Base-by-base conservation (phyloP, 2,888 invertebrate genomes). In the Melanchra persicariae region DNA sequence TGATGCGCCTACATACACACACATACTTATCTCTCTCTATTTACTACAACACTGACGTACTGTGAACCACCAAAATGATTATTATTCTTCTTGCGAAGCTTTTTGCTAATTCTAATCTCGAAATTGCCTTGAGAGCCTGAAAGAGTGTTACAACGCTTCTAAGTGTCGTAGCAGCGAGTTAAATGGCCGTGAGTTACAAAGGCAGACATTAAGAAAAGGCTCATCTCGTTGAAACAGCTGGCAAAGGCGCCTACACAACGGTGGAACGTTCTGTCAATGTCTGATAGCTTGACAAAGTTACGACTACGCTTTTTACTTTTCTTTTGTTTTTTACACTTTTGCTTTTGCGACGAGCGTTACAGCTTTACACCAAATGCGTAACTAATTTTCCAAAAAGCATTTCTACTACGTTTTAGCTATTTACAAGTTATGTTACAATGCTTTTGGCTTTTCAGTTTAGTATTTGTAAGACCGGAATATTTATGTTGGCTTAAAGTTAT, bases 181-280 rank as follows among this genome's bases (percentile, higher is more conserved):
- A 84, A 89, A 88, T 87, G 81, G 82, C 82, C 78, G 81, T 85
- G 85, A 87, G 84, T 85, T 87, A 83, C 81, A 85, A 85, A 87
- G 75, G 81, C 81, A 84, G 82, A 79, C 82, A 79, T 87, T 83
- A 82, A 81, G 83, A 84, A 84, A 84, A 87, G 83, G 85, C 87
- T 87, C 84, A 81, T 85, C 82, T 80, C 77, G 76, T 83, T 81
- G 76, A 85, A 87, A 84, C 83, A 83, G 77, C 82, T 79, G 61
- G 67, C 81, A 86, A 83, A 83, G 84, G 71, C 70, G 68, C 75
- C 68, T 84, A 81, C 68, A 83, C 74, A 83, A 77, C 58, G 58
- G 51, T 62, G 62, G 61, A 80, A 75, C 79, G 57, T 77, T 84
- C 71, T 63, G 77, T 81, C 77, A 81, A 79, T 75, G 80, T 78